phyloP scores from a whole-genome alignment of 2,113 vertebrate genomes.

The Phocoena sinus region DNA sequence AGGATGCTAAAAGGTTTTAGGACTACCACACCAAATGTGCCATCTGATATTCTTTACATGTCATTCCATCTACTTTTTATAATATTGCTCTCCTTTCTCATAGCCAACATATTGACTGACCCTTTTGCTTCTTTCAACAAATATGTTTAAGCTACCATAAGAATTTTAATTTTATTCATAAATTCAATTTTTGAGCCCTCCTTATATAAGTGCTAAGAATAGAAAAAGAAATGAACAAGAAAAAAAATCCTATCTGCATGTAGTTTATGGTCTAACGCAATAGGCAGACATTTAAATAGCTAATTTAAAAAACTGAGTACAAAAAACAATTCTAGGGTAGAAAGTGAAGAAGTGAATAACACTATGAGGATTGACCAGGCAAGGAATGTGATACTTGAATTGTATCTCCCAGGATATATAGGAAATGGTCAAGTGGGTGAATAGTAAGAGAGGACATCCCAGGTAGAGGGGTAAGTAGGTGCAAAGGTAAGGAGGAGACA shows the following conservation, averaged over 20 bases:
- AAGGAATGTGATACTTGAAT: neutral
- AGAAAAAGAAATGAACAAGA: neutral
- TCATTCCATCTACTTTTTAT: neutral
- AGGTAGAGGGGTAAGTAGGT: fast-evolving
- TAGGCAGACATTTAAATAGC: neutral
- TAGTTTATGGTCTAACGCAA: neutral
- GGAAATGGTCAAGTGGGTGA: neutral
- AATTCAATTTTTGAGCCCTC: neutral
- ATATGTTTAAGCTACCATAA: neutral
- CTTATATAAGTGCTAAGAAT: neutral
- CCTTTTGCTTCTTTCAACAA: neutral
- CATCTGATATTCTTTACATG: neutral
- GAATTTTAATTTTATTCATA: neutral
- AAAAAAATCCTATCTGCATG: neutral
- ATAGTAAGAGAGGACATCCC: neutral
- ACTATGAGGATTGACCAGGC: neutral
- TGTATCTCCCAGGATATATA: neutral
- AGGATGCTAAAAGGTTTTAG: neutral
- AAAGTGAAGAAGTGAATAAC: neutral
- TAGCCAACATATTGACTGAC: neutral
- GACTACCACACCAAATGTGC: neutral
- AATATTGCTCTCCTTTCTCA: neutral
- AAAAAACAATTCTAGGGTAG: neutral
- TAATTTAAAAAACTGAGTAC: neutral
- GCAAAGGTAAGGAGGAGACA: neutral